Percentiles rank a stretch among this genome's conserved stretches.
phyloP scores from a whole-genome alignment of 2,888 invertebrate species.

The Lasioglossum vierecki region DNA sequence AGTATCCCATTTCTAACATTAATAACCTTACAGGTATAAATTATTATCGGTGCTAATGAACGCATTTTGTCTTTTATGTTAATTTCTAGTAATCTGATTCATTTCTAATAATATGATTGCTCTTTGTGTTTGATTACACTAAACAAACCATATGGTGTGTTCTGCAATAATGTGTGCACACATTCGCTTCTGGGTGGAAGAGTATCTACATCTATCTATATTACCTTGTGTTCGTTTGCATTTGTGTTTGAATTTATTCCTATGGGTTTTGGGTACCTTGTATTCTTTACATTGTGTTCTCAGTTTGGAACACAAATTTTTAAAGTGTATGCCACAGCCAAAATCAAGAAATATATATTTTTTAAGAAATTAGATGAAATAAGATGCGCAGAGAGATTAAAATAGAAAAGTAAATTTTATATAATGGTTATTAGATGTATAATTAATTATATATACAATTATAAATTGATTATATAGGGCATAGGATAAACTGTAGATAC shows the following conservation, averaged over 20 bases:
- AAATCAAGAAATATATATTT: background rate
- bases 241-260: conserved; percentile 41
- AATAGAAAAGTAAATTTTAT: background rate
- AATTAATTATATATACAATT: background rate
- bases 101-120: too few relatives aligned
- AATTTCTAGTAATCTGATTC: conserved; percentile 5
- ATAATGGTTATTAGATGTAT: background rate
- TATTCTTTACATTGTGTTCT: conserved; percentile 28
- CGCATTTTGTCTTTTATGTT: background rate
- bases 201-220: conserved; percentile 35
- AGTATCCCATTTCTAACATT: conserved; percentile 84
- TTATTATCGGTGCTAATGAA: background rate
- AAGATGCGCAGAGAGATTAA: background rate
- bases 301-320: background rate
- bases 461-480: background rate
- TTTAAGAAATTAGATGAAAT: background rate
- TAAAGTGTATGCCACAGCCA: background rate
- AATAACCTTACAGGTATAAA: conserved; percentile 6
- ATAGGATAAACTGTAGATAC: too few relatives aligned
- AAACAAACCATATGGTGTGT: conserved; percentile 30
- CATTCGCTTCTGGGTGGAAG: conserved; percentile 61
- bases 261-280: conserved; percentile 54
- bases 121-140: background rate
- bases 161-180: conserved; percentile 36
- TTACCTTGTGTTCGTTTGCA: conserved; percentile 43